Percentiles rank a stretch among this genome's conserved stretches.
Evolutionary conservation across 2,888 invertebrate genomes (phyloP).

Genomic region (Lamellibrachia columna): DNA sequence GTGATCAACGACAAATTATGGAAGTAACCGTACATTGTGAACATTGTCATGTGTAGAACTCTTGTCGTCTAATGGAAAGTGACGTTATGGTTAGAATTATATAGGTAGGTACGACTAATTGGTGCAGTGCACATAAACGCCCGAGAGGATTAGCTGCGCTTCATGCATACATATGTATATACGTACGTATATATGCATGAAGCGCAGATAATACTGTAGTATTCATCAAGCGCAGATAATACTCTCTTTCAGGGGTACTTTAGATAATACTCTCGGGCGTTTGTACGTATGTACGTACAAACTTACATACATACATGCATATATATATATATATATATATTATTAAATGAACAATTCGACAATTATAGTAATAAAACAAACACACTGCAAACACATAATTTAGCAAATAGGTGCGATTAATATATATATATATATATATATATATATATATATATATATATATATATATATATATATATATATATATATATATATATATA

Average conservation of each 20-base stretch:
- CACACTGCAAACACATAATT: background rate
- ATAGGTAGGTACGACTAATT: background rate
- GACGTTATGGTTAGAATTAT: background rate
- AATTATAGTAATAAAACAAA: background rate
- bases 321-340: constrained; percentile 22
- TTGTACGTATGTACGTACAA: background rate
- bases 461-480: constrained; percentile 29
- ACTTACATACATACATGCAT: background rate
- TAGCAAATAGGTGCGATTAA: too few relatives aligned
- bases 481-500: background rate
- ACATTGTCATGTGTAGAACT: background rate
- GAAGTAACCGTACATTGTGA: background rate
- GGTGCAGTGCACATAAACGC: background rate
- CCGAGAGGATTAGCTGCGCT: background rate
- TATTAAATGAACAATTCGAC: constrained; percentile 25
- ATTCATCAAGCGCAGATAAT: too few relatives aligned
- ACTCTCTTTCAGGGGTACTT: too few relatives aligned
- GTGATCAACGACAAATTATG: background rate
- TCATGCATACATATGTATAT: too few relatives aligned
- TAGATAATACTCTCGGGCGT: too few relatives aligned
- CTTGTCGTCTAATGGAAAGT: background rate
- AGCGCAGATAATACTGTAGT: too few relatives aligned
- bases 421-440: constrained; percentile 18
- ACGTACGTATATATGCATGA: too few relatives aligned
- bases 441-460: background rate